phyloP scores from a whole-genome alignment of 2,797 vertebrate genomes.

The Cossypha niveicapilla region DNA sequence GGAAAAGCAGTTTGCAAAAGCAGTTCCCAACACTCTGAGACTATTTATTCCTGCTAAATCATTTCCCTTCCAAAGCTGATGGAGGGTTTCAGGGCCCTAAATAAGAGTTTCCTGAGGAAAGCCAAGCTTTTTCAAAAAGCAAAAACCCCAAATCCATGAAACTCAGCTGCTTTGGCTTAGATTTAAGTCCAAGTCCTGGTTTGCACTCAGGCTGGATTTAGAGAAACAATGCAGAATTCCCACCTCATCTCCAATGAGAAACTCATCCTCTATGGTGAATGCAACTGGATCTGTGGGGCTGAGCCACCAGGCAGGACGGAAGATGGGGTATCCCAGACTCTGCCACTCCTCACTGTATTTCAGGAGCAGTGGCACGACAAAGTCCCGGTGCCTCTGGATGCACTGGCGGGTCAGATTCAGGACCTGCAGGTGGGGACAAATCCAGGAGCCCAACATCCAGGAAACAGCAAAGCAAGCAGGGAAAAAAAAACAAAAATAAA shows the following conservation, averaged over 20 bases:
- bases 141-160: background rate
- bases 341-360: slow-evolving; percentile 84
- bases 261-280: slow-evolving; percentile 86
- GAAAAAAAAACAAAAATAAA: background rate
- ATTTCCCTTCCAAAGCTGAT: background rate
- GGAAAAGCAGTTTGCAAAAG: background rate
- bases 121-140: background rate
- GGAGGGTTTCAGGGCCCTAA: background rate
- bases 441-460: no score
- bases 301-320: slow-evolving; percentile 89
- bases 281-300: slow-evolving; percentile 81
- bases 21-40: fast-evolving
- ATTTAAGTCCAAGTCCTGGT: background rate
- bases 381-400: slow-evolving; percentile 80
- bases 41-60: background rate
- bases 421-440: slow-evolving; percentile 64
- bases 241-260: slow-evolving; percentile 90
- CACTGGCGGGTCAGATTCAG: slow-evolving; percentile 83
- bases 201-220: no score
- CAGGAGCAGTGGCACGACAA: slow-evolving; percentile 81
- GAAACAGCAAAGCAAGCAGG: background rate
- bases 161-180: background rate
- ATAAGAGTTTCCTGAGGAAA: background rate
- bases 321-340: slow-evolving; percentile 79
- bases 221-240: background rate